A percentile compares a stretch with the other conserved stretches of the same genome.
phyloP scores from a whole-genome alignment of 2,888 invertebrate genomes.

The Entomobrya multifasciata region DNA sequence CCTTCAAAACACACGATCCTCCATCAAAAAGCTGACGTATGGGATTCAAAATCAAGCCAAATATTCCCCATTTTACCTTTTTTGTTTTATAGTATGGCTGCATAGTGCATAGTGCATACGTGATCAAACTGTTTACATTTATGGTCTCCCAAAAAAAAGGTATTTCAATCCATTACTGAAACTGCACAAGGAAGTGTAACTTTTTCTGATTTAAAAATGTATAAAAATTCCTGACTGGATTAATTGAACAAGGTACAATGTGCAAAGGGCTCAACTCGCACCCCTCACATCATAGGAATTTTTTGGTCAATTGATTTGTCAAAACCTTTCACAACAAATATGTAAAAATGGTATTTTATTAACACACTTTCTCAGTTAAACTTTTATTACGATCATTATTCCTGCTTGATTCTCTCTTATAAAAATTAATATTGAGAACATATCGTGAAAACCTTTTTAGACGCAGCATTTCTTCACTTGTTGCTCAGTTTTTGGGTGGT shows the following conservation, averaged over 20 bases:
- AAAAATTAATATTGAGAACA: slow-evolving; percentile 3
- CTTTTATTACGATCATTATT: slow-evolving; percentile 1
- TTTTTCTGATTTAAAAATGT: too few relatives aligned
- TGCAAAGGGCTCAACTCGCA: neutral
- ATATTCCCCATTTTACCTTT: too few relatives aligned
- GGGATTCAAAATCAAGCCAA: too few relatives aligned
- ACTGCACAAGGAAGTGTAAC: too few relatives aligned
- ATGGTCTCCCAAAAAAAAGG: too few relatives aligned
- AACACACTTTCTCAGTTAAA: neutral
- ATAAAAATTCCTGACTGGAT: neutral
- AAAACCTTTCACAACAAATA: slow-evolving; percentile 55
- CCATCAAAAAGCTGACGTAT: too few relatives aligned
- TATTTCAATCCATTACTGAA: too few relatives aligned
- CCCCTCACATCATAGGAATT: neutral
- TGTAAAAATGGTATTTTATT: slow-evolving; percentile 55
- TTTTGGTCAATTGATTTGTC: slow-evolving; percentile 24
- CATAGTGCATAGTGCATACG: too few relatives aligned
- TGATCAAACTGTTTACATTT: too few relatives aligned
- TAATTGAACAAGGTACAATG: neutral
- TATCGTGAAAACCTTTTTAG: slow-evolving; percentile 42
- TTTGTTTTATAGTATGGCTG: too few relatives aligned
- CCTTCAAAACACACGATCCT: neutral
- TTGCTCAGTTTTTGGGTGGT: slow-evolving; percentile 51
- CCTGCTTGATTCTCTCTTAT: neutral
- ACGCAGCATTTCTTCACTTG: neutral